A percentile compares a stretch with the other conserved stretches of the same genome.
phyloP scores from a whole-genome alignment of 2,888 invertebrate species.

The Margaritifera margaritifera region DNA sequence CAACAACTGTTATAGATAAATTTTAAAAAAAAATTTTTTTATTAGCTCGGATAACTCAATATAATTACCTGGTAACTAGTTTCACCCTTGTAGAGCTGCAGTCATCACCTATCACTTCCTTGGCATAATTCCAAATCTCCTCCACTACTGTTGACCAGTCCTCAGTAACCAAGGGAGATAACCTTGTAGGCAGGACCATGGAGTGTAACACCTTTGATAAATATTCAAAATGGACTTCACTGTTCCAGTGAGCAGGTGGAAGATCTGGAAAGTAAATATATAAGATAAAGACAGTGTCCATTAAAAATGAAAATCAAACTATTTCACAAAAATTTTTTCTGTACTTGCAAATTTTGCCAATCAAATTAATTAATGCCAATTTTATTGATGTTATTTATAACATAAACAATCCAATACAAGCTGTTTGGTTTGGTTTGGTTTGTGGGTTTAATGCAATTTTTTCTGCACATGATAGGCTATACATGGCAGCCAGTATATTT shows the following conservation, averaged over 20 bases:
- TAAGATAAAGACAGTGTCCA: neutral
- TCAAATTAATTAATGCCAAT: too few relatives aligned
- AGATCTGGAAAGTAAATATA: conserved; percentile 30
- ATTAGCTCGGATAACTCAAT: neutral
- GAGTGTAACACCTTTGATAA: conserved; percentile 39
- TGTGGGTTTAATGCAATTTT: too few relatives aligned
- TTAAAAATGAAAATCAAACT: neutral
- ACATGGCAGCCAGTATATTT: too few relatives aligned
- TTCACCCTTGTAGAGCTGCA: conserved; percentile 37
- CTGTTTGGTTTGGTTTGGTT: too few relatives aligned
- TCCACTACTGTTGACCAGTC: conserved; percentile 51
- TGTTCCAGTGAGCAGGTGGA: conserved; percentile 59
- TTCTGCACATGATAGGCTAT: too few relatives aligned
- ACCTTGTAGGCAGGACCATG: conserved; percentile 53
- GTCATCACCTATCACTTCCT: conserved; percentile 33
- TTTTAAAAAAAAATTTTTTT: too few relatives aligned
- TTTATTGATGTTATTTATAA: too few relatives aligned
- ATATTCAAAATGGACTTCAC: conserved; percentile 47
- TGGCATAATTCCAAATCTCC: conserved; percentile 57
- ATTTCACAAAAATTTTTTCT: too few relatives aligned
- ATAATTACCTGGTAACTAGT: conserved; percentile 51
- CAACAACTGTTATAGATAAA: too few relatives aligned
- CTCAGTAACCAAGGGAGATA: conserved; percentile 37
- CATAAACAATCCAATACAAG: too few relatives aligned
- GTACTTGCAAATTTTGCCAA: too few relatives aligned